A percentile compares a stretch with the other conserved stretches of the same genome.
Evolutionary conservation across 92 coral and sea anemone species (phyloP).

Genomic region (Epizoanthus rinbou): DNA sequence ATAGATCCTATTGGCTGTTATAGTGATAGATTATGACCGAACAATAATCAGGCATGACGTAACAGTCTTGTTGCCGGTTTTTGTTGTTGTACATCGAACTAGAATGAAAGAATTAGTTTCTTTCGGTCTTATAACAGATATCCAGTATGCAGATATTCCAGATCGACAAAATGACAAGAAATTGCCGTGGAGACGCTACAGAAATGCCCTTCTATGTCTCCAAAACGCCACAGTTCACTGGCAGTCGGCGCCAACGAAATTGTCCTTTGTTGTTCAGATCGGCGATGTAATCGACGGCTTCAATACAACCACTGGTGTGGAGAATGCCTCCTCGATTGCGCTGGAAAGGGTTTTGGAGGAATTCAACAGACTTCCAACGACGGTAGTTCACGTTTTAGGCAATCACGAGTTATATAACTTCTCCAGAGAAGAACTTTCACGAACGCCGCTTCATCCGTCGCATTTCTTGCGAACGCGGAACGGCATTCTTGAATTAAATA

Average conservation of each 20-base stretch:
- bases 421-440: constrained; percentile 54
- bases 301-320: constrained; percentile 33
- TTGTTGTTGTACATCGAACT: too few species aligned
- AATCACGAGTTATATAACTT: constrained; percentile 80
- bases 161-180: constrained; percentile 50
- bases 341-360: constrained; percentile 60
- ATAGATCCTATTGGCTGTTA: too few species aligned
- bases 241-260: constrained; percentile 43
- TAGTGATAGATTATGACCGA: too few species aligned
- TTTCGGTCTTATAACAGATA: constrained; percentile 72
- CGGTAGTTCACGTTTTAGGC: constrained; percentile 70
- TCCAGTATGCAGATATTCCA: constrained; percentile 71
- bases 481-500: neutral
- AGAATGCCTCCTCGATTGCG: constrained; percentile 53
- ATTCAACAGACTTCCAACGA: constrained; percentile 57
- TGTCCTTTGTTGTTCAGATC: constrained; percentile 66
- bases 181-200: constrained; percentile 66
- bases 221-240: constrained; percentile 65
- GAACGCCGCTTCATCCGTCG: constrained; percentile 45
- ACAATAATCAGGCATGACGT: too few species aligned
- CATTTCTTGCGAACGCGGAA: constrained; percentile 20
- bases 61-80: too few species aligned
- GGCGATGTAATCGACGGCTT: constrained; percentile 81
- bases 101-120: constrained; percentile 45
- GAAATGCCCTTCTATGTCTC: constrained; percentile 51